Evolutionary conservation across 2,888 invertebrate genomes (phyloP).

Genomic region (Lasioglossum lativentre): DNA sequence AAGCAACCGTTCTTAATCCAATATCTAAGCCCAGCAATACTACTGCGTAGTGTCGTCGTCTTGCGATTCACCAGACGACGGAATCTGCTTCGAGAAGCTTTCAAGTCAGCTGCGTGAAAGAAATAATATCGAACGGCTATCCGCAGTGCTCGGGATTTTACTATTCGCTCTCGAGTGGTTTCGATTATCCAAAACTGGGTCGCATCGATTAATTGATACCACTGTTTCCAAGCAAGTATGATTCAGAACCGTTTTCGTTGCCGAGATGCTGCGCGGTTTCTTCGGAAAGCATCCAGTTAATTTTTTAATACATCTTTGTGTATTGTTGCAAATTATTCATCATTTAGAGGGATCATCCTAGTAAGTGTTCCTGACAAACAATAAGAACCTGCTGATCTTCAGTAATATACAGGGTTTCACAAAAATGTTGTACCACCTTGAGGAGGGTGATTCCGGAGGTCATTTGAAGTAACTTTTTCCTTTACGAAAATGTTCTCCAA

Average conservation of each 20-base stretch:
- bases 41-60: not conserved
- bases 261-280: not conserved
- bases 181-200: not conserved
- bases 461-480: too few relatives aligned
- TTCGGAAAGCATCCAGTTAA: not conserved
- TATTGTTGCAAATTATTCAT: not conserved
- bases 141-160: not conserved
- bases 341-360: too few relatives aligned
- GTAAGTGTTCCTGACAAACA: too few relatives aligned
- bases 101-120: not conserved
- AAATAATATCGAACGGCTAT: not conserved
- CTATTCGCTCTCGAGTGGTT: not conserved
- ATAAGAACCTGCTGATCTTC: too few relatives aligned
- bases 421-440: too few relatives aligned
- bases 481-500: too few relatives aligned
- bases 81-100: not conserved
- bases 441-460: too few relatives aligned
- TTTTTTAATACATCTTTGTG: not conserved
- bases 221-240: not conserved
- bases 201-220: not conserved
- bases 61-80: too few relatives aligned
- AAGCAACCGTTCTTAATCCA: slow-evolving; percentile 40
- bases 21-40: slow-evolving; percentile 13
- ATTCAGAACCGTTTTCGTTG: not conserved
- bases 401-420: too few relatives aligned